phyloP scores from a whole-genome alignment of 2,888 invertebrate genomes.

The Parnassius glacialis region DNA sequence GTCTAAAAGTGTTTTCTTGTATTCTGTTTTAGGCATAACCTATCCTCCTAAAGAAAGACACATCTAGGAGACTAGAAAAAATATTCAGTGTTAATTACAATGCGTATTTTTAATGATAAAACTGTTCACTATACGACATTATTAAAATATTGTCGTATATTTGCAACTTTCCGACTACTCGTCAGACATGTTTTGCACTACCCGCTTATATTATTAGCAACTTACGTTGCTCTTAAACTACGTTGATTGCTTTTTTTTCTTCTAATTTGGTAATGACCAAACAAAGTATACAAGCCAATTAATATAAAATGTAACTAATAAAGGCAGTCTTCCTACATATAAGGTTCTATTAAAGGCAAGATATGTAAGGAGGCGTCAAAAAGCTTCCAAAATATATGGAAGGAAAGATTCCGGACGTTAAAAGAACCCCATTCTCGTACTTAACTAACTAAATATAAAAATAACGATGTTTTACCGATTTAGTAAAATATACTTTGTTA shows the following conservation, averaged over 20 bases:
- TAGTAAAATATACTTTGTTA: slow-evolving; percentile 21
- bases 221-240: slow-evolving; percentile 22
- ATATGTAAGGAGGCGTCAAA: slow-evolving; percentile 20
- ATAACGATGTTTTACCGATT: slow-evolving; percentile 11
- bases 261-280: slow-evolving; percentile 35
- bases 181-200: slow-evolving; percentile 9
- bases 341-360: slow-evolving; percentile 26
- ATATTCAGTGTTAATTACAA: neutral
- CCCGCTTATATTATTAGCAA: slow-evolving; percentile 7
- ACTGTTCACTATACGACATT: slow-evolving; percentile 23
- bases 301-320: slow-evolving; percentile 38
- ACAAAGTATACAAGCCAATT: slow-evolving; percentile 50
- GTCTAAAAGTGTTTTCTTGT: slow-evolving; percentile 25
- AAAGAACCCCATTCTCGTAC: slow-evolving; percentile 1
- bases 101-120: slow-evolving; percentile 12
- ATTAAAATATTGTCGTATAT: slow-evolving; percentile 16
- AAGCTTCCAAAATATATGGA: slow-evolving; percentile 24
- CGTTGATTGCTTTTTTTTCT: slow-evolving; percentile 49
- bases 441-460: slow-evolving; percentile 16
- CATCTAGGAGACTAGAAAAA: neutral
- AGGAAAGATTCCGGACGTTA: neutral
- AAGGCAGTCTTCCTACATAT: slow-evolving; percentile 37
- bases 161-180: slow-evolving; percentile 25
- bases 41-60: slow-evolving; percentile 19
- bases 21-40: slow-evolving; percentile 21